Evolutionary conservation across 2,888 invertebrate genomes (phyloP), one percentile per base, ranked within the genome.

Genomic region (Salticus scenicus): DNA sequence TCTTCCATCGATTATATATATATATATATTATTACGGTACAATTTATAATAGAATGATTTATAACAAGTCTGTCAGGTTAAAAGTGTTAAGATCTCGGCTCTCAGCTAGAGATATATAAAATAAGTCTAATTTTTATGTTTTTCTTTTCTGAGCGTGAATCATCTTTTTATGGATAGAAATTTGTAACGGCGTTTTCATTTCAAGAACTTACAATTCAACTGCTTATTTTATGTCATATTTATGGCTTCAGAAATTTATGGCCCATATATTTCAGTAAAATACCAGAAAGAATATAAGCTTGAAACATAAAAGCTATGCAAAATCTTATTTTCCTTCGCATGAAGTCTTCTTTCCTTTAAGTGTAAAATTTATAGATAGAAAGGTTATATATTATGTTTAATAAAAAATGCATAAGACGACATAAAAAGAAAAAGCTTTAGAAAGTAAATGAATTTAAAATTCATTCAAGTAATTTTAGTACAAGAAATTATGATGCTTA

Each of bases 171-270:
- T 7, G 17, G 57, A 20, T 1, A 57, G 20, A 57, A 57, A 57
- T 24, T 57, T 47, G 17, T 47, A 14, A 47, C 17, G 42, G 2
- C 42, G 17, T 5, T 57, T 8, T 24, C 12, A 24, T 57, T 57
- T 24, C 2, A 57, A 57, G 57, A 24, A 57, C 57, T 57, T 57
- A 24, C 20, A 57, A 57, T 24, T 24, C 24, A 24, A 24, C 57
- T 57, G 20, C 57, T 57, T 57, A 57, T 57, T 57, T 57, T 57
- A 57, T 57, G 57, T 57, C 57, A 57, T 57, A 57, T 57, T 57
- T 57, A 57, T 57, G 24, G 57, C 57, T 24, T 57, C 57, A 24
- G 24, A 57, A 57, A 57, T 57, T 57, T 57, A 57, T 24, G 57
- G 57, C 57, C 57, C 4, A 24, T 57, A 57, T 57, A 20, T 4